Conservation (phyloP, 2,113 vertebrate genomes). For the Mustelus asterias region DNA sequence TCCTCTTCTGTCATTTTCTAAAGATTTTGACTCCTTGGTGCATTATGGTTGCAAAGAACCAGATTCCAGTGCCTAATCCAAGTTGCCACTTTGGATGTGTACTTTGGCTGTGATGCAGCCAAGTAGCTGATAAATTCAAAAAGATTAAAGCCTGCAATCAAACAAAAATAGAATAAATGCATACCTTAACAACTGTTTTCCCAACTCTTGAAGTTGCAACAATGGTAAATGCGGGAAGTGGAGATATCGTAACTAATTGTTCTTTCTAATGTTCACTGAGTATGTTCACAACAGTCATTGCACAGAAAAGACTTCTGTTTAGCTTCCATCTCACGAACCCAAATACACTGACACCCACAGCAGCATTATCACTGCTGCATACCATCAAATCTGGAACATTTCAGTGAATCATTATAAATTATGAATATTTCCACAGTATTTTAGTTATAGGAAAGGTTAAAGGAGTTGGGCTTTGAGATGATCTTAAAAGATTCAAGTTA, state of each 20-base stretch:
- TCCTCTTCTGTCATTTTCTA: neutral
- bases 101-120: neutral
- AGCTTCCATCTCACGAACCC: neutral
- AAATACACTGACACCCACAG: neutral
- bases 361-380: neutral
- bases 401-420: neutral
- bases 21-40: neutral
- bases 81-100: neutral
- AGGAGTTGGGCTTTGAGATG: neutral
- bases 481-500: neutral
- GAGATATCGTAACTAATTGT: neutral
- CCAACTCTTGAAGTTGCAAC: neutral
- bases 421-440: neutral
- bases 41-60: neutral
- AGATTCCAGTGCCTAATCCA: neutral
- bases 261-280: neutral
- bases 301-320: no score
- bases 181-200: neutral
- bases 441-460: neutral
- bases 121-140: neutral
- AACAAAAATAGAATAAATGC: neutral
- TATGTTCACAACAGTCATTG: neutral
- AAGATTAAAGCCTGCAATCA: neutral
- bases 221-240: neutral
- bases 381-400: neutral